These are phyloP conservation scores for Orius laevigatus DNA, from an alignment of 1,140 invertebrate genomes.

Conservation along the genomic window DNA sequence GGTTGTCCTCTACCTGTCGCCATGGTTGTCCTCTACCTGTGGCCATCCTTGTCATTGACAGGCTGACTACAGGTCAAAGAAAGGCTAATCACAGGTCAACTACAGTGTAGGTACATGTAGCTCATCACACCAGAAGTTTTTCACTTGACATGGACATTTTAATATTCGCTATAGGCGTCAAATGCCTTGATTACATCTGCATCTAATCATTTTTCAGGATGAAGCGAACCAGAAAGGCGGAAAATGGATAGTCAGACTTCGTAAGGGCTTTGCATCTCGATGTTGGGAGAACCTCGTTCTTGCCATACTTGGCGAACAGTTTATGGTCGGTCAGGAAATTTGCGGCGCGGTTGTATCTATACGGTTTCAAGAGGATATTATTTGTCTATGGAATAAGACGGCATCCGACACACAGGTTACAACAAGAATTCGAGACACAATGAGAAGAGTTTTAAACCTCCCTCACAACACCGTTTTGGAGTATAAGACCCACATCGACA, in stretches of 20 bases:
- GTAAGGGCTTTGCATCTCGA: conserved; percentile 85
- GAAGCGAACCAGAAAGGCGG: conserved; percentile 86
- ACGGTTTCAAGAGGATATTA: conserved; percentile 87
- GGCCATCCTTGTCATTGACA: too few species aligned
- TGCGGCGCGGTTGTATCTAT: conserved; percentile 95
- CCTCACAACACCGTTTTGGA: conserved; percentile 84
- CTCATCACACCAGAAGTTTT: too few species aligned
- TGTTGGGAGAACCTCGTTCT: conserved; percentile 98
- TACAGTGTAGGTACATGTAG: too few species aligned
- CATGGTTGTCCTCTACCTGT: too few species aligned
- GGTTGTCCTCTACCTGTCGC: too few species aligned
- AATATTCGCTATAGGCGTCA: too few species aligned
- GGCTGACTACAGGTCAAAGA: too few species aligned
- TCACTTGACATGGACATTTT: too few species aligned
- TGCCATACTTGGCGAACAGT: conserved; percentile 96
- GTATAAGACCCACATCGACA: conserved; percentile 78
- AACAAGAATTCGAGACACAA: conserved; percentile 79
- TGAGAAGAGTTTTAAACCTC: conserved; percentile 86
- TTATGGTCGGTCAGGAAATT: conserved; percentile 96
- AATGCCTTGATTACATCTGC: background rate
- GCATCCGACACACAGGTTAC: conserved; percentile 75
- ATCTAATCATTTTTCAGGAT: conserved; percentile 39
- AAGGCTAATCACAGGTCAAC: too few species aligned
- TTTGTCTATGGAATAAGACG: conserved; percentile 95
- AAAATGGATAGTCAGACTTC: conserved; percentile 89